Evolutionary conservation across 2,797 vertebrate species (phyloP).

Genomic region (Masticophis lateralis): DNA sequence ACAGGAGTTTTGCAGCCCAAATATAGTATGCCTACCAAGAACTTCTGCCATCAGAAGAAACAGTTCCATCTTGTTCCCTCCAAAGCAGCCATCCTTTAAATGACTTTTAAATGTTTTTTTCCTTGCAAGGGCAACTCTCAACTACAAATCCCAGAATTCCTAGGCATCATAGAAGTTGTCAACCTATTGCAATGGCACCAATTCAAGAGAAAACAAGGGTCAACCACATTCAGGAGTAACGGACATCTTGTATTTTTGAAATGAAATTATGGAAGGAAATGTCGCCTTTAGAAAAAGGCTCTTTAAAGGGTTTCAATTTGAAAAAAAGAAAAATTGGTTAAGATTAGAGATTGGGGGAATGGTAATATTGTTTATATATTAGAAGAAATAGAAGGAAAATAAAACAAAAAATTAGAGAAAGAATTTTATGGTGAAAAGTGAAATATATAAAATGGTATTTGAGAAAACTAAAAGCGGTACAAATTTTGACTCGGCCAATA

Average conservation of each 20-base stretch:
- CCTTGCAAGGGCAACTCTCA: not conserved
- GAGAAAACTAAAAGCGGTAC: too few relatives aligned
- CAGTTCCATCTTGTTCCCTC: not conserved
- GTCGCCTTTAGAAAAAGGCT: not conserved
- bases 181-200: not conserved
- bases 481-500: too few relatives aligned
- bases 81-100: not conserved
- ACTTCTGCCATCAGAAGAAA: not conserved
- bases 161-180: not conserved
- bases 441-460: too few relatives aligned
- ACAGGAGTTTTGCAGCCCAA: not conserved
- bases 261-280: not conserved
- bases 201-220: not conserved
- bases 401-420: too few relatives aligned
- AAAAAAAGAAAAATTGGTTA: too few relatives aligned
- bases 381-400: too few relatives aligned
- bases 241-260: not conserved
- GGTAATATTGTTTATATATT: too few relatives aligned
- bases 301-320: not conserved
- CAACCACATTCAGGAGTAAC: not conserved
- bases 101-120: not conserved
- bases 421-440: too few relatives aligned
- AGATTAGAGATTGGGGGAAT: too few relatives aligned
- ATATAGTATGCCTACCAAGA: not conserved
- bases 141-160: not conserved